Evolutionary conservation across 2,113 vertebrate genomes (phyloP), one percentile per base, ranked within the genome.

Genomic region (Haplochromis burtoni): DNA sequence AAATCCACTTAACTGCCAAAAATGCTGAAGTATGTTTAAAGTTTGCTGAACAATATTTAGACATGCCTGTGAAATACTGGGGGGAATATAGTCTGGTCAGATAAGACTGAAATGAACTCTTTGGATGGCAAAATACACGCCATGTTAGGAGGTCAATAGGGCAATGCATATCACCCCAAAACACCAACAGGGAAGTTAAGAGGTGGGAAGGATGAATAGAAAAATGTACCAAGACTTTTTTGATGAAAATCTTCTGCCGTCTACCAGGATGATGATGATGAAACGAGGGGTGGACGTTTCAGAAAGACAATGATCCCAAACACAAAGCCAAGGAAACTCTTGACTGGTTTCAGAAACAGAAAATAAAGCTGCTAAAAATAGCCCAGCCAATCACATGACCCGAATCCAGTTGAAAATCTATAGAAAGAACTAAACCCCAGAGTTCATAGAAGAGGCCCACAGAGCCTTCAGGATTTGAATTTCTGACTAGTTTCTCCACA

Each of bases 181-280:
- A 66, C 61, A 66, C 61, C 33, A 66, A 38, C 33, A 0, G 10
- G 1, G 61, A 66, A 38, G 61, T 66, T 66, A 38, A 38, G 33
- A 66, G 33, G 61, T 38, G 33, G 33, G 33, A 13, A 38, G 33
- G 10, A 66, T 66, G 33, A 66, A 66, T 21, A 13, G 10, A 66
- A 66, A 66, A 66, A 38, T 38, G 4, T 5, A 66, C 61, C 10
- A 8, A 66, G 61, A 38, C 33, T 21, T 66, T 38, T n/a, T 0
- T 21, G 33, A 66, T 21, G 2, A 0, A 66, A 38, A 38, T 66
- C 33, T 8, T 12, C 4, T 66, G 19, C 61, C 0, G n/a, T 66
- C 31, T 66, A 66, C 10, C 61, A 66, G 10, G 61, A 66, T 1
- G 61, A 38, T 63, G 59, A 63, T 12, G 0, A 66, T 38, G 61